Conservation (phyloP, 2,113 vertebrate species). For the Rallus limicola region DNA sequence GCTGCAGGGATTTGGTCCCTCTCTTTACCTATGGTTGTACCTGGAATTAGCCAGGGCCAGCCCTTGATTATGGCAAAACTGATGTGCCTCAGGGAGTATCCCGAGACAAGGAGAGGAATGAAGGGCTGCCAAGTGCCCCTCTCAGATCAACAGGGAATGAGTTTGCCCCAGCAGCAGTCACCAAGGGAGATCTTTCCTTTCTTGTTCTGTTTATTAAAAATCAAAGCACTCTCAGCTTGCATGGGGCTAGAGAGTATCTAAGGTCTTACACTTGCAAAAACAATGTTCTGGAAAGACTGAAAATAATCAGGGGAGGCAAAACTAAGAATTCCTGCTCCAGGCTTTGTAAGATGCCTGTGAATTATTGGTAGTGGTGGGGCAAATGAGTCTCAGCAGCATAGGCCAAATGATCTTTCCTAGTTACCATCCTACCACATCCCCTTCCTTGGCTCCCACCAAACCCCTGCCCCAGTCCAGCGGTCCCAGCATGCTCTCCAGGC, state of each 20-base stretch:
- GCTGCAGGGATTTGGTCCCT: neutral
- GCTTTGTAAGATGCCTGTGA: neutral
- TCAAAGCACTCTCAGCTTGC: neutral
- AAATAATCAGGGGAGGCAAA: neutral
- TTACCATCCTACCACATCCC: neutral
- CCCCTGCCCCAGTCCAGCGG: neutral
- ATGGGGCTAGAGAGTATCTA: neutral
- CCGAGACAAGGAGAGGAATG: neutral
- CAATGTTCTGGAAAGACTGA: neutral
- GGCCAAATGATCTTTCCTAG: neutral
- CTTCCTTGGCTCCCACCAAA: neutral
- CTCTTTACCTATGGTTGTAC: neutral
- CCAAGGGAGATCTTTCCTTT: neutral
- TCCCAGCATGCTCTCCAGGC: neutral
- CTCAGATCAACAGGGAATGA: neutral
- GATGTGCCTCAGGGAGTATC: rapidly evolving
- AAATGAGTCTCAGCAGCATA: neutral
- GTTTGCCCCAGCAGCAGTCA: neutral
- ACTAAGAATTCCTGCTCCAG: neutral
- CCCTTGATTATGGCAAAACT: neutral
- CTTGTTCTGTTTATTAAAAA: neutral
- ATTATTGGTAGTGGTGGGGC: neutral
- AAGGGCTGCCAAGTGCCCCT: neutral
- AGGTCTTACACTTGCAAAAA: neutral
- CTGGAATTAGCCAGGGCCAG: neutral